phyloP scores from a whole-genome alignment of 2,888 invertebrate genomes.

The Rhingia rostrata region DNA sequence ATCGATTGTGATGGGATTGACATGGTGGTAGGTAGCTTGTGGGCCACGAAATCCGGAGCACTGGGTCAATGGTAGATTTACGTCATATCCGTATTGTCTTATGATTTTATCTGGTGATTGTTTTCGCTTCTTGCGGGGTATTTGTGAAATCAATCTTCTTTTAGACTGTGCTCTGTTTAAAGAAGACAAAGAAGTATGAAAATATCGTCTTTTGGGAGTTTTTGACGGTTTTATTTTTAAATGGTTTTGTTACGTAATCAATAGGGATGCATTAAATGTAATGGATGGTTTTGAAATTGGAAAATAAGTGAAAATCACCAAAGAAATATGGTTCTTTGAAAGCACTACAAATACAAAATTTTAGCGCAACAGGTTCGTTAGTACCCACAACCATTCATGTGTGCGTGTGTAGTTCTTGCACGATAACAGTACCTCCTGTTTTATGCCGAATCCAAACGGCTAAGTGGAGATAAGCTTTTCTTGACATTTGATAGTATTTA shows the following conservation, averaged over 20 bases:
- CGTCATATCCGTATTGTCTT: conserved; percentile 31
- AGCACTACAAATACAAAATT: too few relatives aligned
- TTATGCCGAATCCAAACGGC: too few relatives aligned
- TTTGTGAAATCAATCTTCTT: conserved; percentile 41
- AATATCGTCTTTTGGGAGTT: not conserved
- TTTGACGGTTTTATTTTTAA: not conserved
- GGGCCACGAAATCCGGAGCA: conserved; percentile 50
- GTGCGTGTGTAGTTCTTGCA: too few relatives aligned
- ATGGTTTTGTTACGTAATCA: not conserved
- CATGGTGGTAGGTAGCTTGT: conserved; percentile 18
- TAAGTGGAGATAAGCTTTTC: too few relatives aligned
- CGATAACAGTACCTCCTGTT: too few relatives aligned
- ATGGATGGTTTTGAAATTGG: too few relatives aligned
- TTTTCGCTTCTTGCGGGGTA: conserved; percentile 30
- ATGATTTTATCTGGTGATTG: conserved; percentile 27
- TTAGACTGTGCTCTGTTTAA: too few relatives aligned
- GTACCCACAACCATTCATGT: too few relatives aligned
- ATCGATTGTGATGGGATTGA: conserved; percentile 54
- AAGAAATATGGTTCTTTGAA: too few relatives aligned
- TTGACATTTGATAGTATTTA: too few relatives aligned
- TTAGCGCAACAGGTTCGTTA: too few relatives aligned
- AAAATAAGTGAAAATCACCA: too few relatives aligned
- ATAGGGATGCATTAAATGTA: not conserved
- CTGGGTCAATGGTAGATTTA: conserved; percentile 69
- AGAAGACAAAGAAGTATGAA: not conserved